phyloP scores from a whole-genome alignment of 2,113 vertebrate genomes.

The Pantherophis guttatus region DNA sequence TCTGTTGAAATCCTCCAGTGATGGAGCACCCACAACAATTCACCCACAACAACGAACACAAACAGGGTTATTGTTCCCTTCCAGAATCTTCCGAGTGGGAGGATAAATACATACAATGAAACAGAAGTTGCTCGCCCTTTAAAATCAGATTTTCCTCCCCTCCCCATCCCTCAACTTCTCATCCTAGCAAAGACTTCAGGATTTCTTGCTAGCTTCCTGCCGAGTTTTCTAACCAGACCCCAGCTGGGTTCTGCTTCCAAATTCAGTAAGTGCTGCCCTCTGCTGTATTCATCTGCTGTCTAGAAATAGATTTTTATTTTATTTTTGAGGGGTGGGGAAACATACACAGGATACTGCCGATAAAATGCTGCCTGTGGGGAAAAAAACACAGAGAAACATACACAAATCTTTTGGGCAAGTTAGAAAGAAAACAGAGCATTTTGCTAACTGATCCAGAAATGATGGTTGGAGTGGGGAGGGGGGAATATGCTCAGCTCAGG shows the following conservation, averaged over 20 bases:
- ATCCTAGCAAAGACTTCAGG: background rate
- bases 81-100: background rate
- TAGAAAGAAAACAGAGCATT: background rate
- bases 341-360: background rate
- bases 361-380: background rate
- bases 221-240: background rate
- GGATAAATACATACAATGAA: background rate
- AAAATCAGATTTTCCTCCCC: background rate
- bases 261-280: background rate
- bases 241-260: background rate
- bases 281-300: background rate
- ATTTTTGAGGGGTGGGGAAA: background rate
- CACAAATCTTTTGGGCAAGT: background rate
- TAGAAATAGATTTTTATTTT: background rate
- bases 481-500: too few species aligned
- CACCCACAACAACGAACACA: too few species aligned
- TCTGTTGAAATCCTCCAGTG: too few species aligned
- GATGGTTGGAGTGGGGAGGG: too few species aligned
- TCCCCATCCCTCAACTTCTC: background rate
- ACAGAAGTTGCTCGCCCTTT: background rate
- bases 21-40: too few species aligned
- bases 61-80: background rate
- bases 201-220: background rate
- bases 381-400: background rate
- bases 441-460: background rate